A percentile compares a stretch with the other conserved stretches of the same genome.
These are phyloP conservation scores for Phyllotreta cruciferae DNA, from an alignment of 2,888 invertebrate species.

Conservation along the genomic window DNA sequence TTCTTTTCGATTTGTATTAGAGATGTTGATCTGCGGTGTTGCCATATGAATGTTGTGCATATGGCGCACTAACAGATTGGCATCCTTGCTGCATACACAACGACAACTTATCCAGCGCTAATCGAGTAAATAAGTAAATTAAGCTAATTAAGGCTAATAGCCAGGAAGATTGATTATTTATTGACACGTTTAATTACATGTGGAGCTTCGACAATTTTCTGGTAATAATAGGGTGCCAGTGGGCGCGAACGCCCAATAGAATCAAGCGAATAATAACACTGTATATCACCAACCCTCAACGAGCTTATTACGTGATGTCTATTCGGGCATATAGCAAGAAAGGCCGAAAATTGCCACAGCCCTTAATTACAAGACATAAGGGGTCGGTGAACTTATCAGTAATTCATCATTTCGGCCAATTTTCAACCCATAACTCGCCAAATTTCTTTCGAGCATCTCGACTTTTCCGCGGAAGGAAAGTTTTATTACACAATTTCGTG, in stretches of 20 bases:
- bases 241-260: neutral
- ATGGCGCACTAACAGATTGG: slow-evolving; percentile 5
- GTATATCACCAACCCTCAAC: slow-evolving; percentile 2
- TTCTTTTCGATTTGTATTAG: neutral
- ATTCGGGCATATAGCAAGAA: neutral
- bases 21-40: slow-evolving; percentile 4
- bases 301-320: neutral
- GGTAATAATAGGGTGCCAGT: too few relatives aligned
- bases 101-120: neutral
- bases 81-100: neutral
- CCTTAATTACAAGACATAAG: neutral
- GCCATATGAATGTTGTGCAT: slow-evolving; percentile 1
- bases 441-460: too few relatives aligned
- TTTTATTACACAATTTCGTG: too few relatives aligned
- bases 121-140: too few relatives aligned
- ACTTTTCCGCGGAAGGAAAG: too few relatives aligned
- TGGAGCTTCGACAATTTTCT: too few relatives aligned
- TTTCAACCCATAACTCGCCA: too few relatives aligned
- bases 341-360: neutral
- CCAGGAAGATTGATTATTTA: too few relatives aligned
- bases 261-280: neutral
- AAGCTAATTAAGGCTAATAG: too few relatives aligned
- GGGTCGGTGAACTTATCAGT: slow-evolving; percentile 1
- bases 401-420: neutral
- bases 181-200: too few relatives aligned